Evolutionary conservation across 2,113 vertebrate genomes (phyloP), one percentile per base, ranked within the genome.

Genomic region (Alligator mississippiensis): DNA sequence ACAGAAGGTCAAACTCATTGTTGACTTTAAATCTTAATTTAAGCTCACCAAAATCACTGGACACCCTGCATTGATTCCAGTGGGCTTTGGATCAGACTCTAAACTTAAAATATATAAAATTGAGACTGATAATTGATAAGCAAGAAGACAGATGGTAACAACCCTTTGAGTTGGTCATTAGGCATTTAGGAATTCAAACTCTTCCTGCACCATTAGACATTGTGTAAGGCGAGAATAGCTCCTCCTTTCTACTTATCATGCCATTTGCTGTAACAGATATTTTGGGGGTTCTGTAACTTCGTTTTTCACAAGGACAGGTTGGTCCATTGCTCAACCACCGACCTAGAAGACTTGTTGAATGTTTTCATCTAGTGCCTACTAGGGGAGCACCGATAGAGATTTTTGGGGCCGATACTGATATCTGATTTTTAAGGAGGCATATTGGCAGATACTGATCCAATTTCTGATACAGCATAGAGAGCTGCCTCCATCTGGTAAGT

Each of bases 221-320:
- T 61, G 18, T 61, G 80, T 12, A 2, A 11, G 11, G 61, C 18
- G 80, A 64, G 28, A 28, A 18, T 30, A 59, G 21, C 28, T 54
- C 57, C 57, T 8, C 3, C 17, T 11, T 0, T 2, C 47, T 47
- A 38, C 24, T 47, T 27, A 75, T 27, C 5, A 18, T 1, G 0
- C 55, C 74, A 47, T 62, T 47, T 21, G 19, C 84, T 88, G 60
- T 30, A 81, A 57, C 68, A 82, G 60, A 57, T 1, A 27, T 27
- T 38, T 47, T 47, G 47, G 47, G 7, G 47, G 47, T 47, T 47
- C 47, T 28, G 5, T 10, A 80, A 60, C 0, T 0, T 28, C 27
- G 22, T 27, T 76, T 0, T 0, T n/a, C 11, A 38, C 75, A 68
- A 68, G 27, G 92, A 4, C 1, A 1, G 17, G 13, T 60, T 80